Evolutionary conservation across 2,797 vertebrate species (phyloP).

Genomic region (Myiotriccus ornatus): DNA sequence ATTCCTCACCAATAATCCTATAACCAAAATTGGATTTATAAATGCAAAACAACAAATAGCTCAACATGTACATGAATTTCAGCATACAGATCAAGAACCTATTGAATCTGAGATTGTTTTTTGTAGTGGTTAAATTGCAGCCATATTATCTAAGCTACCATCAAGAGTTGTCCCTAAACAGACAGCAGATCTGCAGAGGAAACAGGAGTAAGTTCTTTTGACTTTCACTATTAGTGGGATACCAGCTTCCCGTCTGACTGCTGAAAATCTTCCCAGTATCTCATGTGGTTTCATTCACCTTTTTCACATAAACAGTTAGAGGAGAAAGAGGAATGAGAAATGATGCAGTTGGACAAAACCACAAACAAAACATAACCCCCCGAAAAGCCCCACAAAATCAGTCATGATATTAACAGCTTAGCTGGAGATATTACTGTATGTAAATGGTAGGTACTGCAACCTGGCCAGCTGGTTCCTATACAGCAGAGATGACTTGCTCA

Average conservation of each 20-base stretch:
- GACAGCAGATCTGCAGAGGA: neutral
- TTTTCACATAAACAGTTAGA: neutral
- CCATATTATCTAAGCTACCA: neutral
- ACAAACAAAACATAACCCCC: neutral
- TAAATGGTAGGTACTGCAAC: neutral
- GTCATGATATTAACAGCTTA: neutral
- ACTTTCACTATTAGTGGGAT: neutral
- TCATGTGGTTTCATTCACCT: neutral
- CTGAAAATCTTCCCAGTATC: neutral
- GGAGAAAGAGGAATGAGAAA: neutral
- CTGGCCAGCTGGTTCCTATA: neutral
- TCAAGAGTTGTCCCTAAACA: neutral
- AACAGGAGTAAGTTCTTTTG: neutral
- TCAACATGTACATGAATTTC: neutral
- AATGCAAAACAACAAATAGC: neutral
- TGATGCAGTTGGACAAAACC: fast-evolving
- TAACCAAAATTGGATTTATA: neutral
- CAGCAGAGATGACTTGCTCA: neutral
- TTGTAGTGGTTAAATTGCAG: neutral
- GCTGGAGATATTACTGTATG: neutral
- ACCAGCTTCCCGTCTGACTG: neutral
- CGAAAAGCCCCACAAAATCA: neutral
- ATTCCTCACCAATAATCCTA: neutral
- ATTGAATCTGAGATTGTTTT: neutral
- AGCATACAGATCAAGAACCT: neutral